Evolutionary conservation across 1,140 invertebrate genomes (phyloP), one percentile per base, ranked within the genome.

Genomic region (Formica selysi): DNA sequence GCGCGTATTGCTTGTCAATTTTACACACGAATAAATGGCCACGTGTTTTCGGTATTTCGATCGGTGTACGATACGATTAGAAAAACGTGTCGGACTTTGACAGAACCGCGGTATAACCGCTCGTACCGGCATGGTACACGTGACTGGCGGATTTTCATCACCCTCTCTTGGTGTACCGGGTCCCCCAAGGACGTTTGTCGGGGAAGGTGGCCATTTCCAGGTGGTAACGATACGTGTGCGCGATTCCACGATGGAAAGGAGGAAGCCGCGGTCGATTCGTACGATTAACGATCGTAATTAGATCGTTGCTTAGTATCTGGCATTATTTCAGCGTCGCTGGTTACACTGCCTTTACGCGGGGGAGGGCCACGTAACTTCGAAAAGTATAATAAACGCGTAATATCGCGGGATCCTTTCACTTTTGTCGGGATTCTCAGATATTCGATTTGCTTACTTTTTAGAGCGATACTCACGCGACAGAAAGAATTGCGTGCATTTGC

Each of bases 101-200:
- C 38, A 41, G 51, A 78, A 32, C 59, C 83, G 76, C 38, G 57
- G 70, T 64, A 29, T 84, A 79, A 84, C 90, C 86, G 86, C 19
- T 81, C 86, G 68, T 73, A 67, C 65, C 86, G 90, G 83, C 90
- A 89, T 83, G 70, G 76, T 91, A 91, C 92, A 92, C 92, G 92
- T 92, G 92, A 92, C 92, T 92, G 86, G 71, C 84, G 79, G 83
- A 86, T 92, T 92, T 83, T 92, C 91, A 91, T 91, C 90, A 89
- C 90, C 91, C 79, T 92, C 90, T 92, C 91, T 71, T 80, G 86
- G 88, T 87, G 89, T 89, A 91, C 78, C 81, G 86, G 76, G 84
- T 76, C 83, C 79, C 61, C 90, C 91, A 92, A 92, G 91, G 91
- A 92, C 91, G 89, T 76, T 67, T n/a, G 68, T 88, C 79, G 76